Evolutionary conservation across 2,797 vertebrate species (phyloP).

Genomic region (Cryptoprocta ferox): DNA sequence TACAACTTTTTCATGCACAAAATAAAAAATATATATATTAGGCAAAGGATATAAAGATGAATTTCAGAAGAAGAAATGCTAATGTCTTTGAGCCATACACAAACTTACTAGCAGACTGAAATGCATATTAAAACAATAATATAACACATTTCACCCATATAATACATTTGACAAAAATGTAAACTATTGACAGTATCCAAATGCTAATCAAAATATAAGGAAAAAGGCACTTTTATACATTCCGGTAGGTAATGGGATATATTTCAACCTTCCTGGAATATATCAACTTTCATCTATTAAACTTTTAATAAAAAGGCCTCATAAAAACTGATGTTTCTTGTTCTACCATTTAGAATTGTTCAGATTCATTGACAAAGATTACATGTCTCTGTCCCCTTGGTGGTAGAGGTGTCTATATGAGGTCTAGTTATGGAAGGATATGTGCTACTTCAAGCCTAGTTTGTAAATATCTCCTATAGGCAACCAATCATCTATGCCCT

Average conservation of each 20-base stretch:
- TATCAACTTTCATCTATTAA: background rate
- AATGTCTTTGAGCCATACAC: background rate
- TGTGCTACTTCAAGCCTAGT: background rate
- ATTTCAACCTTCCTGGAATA: background rate
- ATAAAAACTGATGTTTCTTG: background rate
- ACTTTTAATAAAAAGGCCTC: background rate
- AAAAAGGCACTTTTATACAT: background rate
- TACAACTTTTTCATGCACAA: background rate
- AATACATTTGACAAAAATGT: background rate
- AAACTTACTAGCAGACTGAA: background rate
- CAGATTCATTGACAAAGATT: background rate
- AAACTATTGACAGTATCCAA: background rate
- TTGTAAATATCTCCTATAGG: background rate
- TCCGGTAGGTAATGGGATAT: background rate
- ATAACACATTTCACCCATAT: background rate
- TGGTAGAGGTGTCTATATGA: background rate
- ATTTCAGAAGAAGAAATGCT: background rate
- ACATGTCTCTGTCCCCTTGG: background rate
- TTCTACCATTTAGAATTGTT: background rate
- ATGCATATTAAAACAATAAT: background rate
- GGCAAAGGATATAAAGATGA: background rate
- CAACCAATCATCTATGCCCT: rapidly evolving
- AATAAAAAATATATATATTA: background rate
- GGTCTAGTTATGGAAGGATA: background rate
- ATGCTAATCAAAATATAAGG: background rate